phyloP scores from a whole-genome alignment of 1,140 invertebrate genomes.

The Orius laevigatus region DNA sequence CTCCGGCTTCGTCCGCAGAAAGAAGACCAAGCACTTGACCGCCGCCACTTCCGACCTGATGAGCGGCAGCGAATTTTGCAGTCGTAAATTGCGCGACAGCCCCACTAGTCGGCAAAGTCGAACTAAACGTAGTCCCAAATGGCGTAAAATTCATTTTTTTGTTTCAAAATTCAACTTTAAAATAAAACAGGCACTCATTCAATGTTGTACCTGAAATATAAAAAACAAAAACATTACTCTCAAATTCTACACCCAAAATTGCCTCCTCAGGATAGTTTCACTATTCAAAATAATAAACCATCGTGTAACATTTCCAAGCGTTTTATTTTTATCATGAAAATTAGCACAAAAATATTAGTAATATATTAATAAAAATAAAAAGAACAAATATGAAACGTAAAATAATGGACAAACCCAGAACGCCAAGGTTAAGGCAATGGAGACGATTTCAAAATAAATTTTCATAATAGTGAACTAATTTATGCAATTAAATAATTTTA shows the following conservation, averaged over 20 bases:
- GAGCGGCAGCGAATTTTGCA: constrained; percentile 34
- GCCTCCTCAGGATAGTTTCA: too few relatives aligned
- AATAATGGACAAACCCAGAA: constrained; percentile 14
- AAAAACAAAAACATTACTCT: too few relatives aligned
- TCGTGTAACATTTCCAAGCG: too few relatives aligned
- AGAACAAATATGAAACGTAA: neutral
- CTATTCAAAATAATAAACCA: too few relatives aligned
- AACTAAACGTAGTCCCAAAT: constrained; percentile 42
- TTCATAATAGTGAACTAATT: constrained; percentile 1
- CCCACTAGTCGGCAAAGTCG: constrained; percentile 39
- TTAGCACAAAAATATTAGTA: neutral
- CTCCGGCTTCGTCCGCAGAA: constrained; percentile 45
- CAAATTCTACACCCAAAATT: too few relatives aligned
- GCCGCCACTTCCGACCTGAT: constrained; percentile 37
- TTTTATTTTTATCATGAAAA: neutral
- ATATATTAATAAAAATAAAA: constrained; percentile 3
- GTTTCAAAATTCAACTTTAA: too few relatives aligned
- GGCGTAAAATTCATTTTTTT: constrained; percentile 51
- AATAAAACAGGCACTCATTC: too few relatives aligned
- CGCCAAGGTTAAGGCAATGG: constrained; percentile 15
- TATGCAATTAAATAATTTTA: neutral
- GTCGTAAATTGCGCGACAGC: constrained; percentile 18
- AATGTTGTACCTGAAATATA: too few relatives aligned
- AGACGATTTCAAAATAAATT: constrained; percentile 6
- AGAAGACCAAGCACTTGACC: constrained; percentile 36